These are phyloP conservation scores for Ctenicera cuprea DNA, from an alignment of 2,888 invertebrate genomes.

Conservation along the genomic window DNA sequence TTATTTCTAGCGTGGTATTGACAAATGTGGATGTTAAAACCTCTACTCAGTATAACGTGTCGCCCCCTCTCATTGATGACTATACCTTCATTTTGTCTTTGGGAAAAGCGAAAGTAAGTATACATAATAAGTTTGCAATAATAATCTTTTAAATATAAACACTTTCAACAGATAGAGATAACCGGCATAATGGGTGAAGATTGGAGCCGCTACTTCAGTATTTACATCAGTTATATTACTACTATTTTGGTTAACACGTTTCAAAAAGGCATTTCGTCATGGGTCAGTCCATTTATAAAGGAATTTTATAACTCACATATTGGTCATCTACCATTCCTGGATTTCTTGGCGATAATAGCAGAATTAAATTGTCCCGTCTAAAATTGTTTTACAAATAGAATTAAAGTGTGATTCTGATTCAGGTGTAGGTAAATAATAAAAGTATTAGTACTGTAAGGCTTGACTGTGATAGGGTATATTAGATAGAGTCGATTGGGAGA, in stretches of 20 bases:
- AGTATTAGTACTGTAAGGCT: not conserved
- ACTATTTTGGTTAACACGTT: not conserved
- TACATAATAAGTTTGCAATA: not conserved
- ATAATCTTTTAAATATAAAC: not conserved
- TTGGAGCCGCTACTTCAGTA: constrained; percentile 40
- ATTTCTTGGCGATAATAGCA: constrained; percentile 7
- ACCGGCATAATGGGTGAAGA: constrained; percentile 13
- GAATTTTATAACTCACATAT: constrained; percentile 22
- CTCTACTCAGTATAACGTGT: constrained; percentile 12
- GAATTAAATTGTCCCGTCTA: not conserved
- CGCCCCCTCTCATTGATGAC: constrained; percentile 24
- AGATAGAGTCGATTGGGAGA: no score
- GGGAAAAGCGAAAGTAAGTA: constrained; percentile 5
- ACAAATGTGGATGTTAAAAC: constrained; percentile 3
- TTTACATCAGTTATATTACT: not conserved
- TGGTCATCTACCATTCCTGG: constrained; percentile 17
- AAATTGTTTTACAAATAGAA: not conserved
- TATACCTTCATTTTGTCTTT: not conserved
- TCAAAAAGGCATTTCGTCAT: constrained; percentile 9
- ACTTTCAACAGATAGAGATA: not conserved
- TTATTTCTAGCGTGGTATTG: constrained; percentile 17
- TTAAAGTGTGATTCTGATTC: not conserved
- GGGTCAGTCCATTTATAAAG: constrained; percentile 40
- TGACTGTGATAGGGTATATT: not conserved
- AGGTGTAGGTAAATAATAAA: constrained; percentile 10